These are phyloP conservation scores for Clarias batrachus DNA, from an alignment of 2,113 vertebrate genomes.

Conservation along the genomic window DNA sequence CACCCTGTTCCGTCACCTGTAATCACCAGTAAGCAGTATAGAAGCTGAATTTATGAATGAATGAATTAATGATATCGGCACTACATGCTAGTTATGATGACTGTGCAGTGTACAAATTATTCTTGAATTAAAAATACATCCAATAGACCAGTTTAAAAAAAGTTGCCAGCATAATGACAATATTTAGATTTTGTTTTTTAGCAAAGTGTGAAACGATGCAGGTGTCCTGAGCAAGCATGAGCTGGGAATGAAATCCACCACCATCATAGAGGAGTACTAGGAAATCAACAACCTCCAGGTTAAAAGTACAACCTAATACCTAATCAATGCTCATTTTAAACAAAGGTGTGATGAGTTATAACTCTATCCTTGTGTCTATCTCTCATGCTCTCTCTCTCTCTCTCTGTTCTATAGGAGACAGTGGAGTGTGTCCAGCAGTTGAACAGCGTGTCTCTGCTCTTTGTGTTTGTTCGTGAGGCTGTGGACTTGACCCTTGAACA, in stretches of 20 bases:
- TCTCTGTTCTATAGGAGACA: conserved; percentile 77
- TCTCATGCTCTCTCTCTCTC: too few species aligned
- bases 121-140: too few species aligned
- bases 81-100: too few species aligned
- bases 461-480: conserved; percentile 86
- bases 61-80: too few species aligned
- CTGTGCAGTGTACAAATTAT: too few species aligned
- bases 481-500: conserved; percentile 91
- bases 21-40: too few species aligned
- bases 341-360: background rate
- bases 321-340: background rate
- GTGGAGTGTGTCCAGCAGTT: conserved; percentile 90
- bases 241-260: conserved; percentile 87
- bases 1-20: too few species aligned
- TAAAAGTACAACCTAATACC: background rate
- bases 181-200: conserved; percentile 45
- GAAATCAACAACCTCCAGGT: conserved; percentile 96
- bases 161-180: too few species aligned
- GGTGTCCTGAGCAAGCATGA: conserved; percentile 81
- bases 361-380: too few species aligned
- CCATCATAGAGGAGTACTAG: conserved; percentile 93
- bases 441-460: conserved; percentile 80
- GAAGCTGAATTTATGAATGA: too few species aligned
- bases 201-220: conserved; percentile 76
- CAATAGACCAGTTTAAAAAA: too few species aligned